A percentile compares a stretch with the other conserved stretches of the same genome.
These are phyloP conservation scores for Lanius collurio DNA, from an alignment of 2,113 vertebrate species.

Conservation along the genomic window DNA sequence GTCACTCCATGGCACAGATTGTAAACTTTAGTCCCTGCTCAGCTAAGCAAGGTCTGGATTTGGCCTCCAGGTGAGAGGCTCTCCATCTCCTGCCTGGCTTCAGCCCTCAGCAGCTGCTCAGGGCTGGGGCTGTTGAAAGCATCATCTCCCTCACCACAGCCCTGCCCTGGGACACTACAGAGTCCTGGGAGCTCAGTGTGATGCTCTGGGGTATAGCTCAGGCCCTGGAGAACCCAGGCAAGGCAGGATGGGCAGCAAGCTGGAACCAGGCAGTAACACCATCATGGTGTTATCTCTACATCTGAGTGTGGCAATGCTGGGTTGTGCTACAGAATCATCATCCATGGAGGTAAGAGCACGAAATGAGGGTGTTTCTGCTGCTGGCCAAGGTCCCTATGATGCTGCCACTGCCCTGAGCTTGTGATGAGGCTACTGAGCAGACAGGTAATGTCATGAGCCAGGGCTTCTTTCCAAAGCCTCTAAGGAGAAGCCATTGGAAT, in stretches of 20 bases:
- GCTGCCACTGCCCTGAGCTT: not conserved
- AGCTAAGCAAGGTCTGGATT: not conserved
- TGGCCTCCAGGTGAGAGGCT: not conserved
- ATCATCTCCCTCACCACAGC: not conserved
- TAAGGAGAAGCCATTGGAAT: not conserved
- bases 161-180: not conserved
- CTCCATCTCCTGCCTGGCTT: not conserved
- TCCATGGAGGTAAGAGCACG: fast-evolving
- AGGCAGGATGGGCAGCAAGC: not conserved
- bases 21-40: conserved; percentile 36
- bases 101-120: not conserved
- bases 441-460: not conserved
- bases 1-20: not conserved
- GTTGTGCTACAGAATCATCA: not conserved
- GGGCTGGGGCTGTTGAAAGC: not conserved
- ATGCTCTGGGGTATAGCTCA: not conserved
- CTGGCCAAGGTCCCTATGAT: not conserved
- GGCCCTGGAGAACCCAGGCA: not conserved
- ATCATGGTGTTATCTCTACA: not conserved
- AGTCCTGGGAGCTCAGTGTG: not conserved
- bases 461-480: not conserved
- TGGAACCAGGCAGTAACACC: not conserved
- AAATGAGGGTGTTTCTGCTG: not conserved
- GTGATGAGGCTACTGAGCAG: not conserved
- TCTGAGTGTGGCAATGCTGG: not conserved